Base-by-base conservation (phyloP, 1,140 invertebrate genomes). In the Eriosoma lanigerum region DNA sequence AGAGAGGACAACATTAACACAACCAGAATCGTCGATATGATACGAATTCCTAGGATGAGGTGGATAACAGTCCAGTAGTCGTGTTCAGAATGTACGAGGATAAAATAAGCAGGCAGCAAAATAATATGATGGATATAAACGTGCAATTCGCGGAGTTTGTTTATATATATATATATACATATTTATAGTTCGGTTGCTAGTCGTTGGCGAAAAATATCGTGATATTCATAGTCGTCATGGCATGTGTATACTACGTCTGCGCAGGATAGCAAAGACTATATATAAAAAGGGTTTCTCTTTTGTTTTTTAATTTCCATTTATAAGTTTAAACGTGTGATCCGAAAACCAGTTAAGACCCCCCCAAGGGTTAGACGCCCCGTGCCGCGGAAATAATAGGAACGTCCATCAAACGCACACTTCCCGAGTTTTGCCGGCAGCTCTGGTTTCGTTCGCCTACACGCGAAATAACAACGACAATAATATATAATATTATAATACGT, bases 381-480 rank as follows among this genome's bases (percentile, higher is more conserved):
- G 46, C 46, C 10, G 46, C n/a, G 21, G 15, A 54, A 46, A 76
- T 76, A 76, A 76, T 76, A 21, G 73, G 73, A 76, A 76, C 38
- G 73, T 60, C 73, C 73, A 21, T 76, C 73, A 60, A 60, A 76
- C 56, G 46, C 56, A 48, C 56, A 76, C 56, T 60, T 24, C 32
- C 54, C 70, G 29, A 17, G 50, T 38, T 38, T 32, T 3, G 52
- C 12, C 50, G 29, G 52, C 50, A 58, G 73, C 73, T 58, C 50
- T 54, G 50, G 50, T 56, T 54, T 44, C 54, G 3, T 58, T 13
- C 73, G 73, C 54, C 73, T 76, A 76, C 73, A 32, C 50, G 70
- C 50, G 3, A 48, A 50, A 54, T 50, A 38, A n/a, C 17, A 24
- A 76, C 21, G 15, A 76, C 17, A 76, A 76, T 60, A 46, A 17